Evolutionary conservation across 2,797 vertebrate species (phyloP).

Genomic region (Spinus pinus): DNA sequence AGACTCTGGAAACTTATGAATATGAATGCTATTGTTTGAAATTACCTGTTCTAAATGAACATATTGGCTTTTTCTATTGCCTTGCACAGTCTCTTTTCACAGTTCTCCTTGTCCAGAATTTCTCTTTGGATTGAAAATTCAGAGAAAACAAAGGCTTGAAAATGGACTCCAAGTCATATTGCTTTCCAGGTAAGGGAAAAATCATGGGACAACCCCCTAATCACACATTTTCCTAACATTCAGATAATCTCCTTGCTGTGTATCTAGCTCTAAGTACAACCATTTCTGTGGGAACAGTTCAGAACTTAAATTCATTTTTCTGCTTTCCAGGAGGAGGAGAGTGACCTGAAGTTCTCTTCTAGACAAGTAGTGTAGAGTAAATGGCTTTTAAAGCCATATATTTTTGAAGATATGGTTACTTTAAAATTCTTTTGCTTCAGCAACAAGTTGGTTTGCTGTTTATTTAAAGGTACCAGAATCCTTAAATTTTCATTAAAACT

Average conservation of each 20-base stretch:
- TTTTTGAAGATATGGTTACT: neutral
- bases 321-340: neutral
- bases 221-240: neutral
- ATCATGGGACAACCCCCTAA: neutral
- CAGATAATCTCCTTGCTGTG: neutral
- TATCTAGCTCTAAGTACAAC: neutral
- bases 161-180: neutral
- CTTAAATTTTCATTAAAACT: neutral
- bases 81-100: neutral
- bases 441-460: neutral
- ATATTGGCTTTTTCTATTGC: neutral
- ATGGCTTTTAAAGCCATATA: neutral
- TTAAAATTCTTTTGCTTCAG: neutral
- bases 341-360: neutral
- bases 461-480: neutral
- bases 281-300: neutral
- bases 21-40: neutral
- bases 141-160: neutral
- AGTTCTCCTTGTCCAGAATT: neutral
- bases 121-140: neutral
- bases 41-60: neutral
- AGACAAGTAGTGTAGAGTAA: neutral
- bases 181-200: neutral
- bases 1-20: neutral
- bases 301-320: neutral